Evolutionary conservation across 1,140 invertebrate species (phyloP).

Genomic region (Cotesia glomerata): DNA sequence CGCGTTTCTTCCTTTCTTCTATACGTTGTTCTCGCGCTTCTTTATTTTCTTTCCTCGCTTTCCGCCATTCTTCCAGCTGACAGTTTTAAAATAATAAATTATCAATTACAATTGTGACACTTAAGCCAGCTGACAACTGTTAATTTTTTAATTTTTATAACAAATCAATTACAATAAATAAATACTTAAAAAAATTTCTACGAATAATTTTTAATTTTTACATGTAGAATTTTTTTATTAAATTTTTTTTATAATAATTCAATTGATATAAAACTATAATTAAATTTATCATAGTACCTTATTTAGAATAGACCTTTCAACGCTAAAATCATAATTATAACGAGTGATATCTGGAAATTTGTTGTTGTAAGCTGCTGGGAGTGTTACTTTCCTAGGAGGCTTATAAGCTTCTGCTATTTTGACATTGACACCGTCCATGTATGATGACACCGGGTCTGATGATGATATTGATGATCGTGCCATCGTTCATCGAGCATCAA

Average conservation of each 20-base stretch:
- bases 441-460: slow-evolving; percentile 61
- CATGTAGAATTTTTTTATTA: neutral
- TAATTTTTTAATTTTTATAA: no score
- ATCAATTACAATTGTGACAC: neutral
- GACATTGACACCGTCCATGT: slow-evolving; percentile 83
- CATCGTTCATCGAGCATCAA: slow-evolving; percentile 48
- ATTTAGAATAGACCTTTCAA: slow-evolving; percentile 73
- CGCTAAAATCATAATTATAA: slow-evolving; percentile 73
- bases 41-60: slow-evolving; percentile 67
- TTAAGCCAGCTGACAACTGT: neutral
- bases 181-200: neutral
- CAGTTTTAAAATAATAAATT: neutral
- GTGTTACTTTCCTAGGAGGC: slow-evolving; percentile 74
- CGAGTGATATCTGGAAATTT: slow-evolving; percentile 63
- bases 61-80: slow-evolving; percentile 71
- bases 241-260: neutral
- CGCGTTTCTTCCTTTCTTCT: slow-evolving; percentile 61
- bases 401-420: slow-evolving; percentile 87
- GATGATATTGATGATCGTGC: slow-evolving; percentile 43
- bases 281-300: slow-evolving; percentile 53
- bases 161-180: neutral
- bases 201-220: no score
- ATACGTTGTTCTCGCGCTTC: slow-evolving; percentile 67
- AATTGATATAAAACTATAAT: neutral
- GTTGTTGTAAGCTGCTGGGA: slow-evolving; percentile 72